Percentiles rank a stretch among this genome's conserved stretches.
Conservation (phyloP, 1,140 invertebrate species). For the Drosophila repletoides region DNA sequence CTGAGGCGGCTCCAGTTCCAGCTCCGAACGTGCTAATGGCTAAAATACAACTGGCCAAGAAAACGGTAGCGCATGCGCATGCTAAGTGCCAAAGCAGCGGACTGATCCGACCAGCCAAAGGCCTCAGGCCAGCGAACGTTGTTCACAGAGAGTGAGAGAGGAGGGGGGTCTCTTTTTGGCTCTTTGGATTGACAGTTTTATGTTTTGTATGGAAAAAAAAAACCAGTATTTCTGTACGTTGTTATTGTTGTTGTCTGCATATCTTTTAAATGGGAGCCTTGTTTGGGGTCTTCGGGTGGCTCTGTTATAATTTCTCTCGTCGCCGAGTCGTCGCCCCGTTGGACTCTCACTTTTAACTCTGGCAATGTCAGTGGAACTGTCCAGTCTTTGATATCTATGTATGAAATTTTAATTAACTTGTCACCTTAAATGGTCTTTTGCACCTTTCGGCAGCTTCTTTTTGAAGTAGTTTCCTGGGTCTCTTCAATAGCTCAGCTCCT, state of each 20-base stretch:
- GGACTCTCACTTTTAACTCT: slow-evolving; percentile 67
- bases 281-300: slow-evolving; percentile 30
- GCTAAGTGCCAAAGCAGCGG: slow-evolving; percentile 48
- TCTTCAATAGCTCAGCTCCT: background rate
- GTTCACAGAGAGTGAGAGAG: background rate
- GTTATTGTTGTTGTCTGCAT: slow-evolving; percentile 1
- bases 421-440: slow-evolving; percentile 44
- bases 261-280: slow-evolving; percentile 7
- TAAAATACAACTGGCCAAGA: slow-evolving; percentile 80
- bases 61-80: slow-evolving; percentile 76
- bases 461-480: background rate
- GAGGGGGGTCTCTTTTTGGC: background rate
- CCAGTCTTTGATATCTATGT: slow-evolving; percentile 18
- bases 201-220: slow-evolving; percentile 22
- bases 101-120: slow-evolving; percentile 9
- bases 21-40: slow-evolving; percentile 81
- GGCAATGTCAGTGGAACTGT: background rate
- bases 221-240: slow-evolving; percentile 34
- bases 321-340: slow-evolving; percentile 19
- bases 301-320: slow-evolving; percentile 73
- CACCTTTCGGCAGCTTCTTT: slow-evolving; percentile 9
- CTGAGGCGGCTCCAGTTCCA: slow-evolving; percentile 40
- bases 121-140: slow-evolving; percentile 17
- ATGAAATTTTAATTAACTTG: slow-evolving; percentile 56
- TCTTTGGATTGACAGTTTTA: slow-evolving; percentile 42